Evolutionary conservation across 1,140 invertebrate species (phyloP).

Genomic region (Chelonus insularis): DNA sequence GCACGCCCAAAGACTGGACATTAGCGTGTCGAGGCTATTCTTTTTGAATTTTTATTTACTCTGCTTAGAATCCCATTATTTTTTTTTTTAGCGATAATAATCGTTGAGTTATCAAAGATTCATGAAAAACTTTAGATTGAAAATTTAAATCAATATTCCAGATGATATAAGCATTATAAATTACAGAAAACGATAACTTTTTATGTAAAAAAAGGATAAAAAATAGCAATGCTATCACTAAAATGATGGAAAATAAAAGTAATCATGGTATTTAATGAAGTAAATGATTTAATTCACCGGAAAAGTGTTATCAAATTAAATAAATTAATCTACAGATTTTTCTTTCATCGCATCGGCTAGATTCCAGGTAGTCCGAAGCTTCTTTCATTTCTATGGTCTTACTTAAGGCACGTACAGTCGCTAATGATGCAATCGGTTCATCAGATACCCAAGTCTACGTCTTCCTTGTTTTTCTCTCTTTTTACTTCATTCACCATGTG

Average conservation of each 20-base stretch:
- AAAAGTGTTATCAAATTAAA: slow-evolving; percentile 15
- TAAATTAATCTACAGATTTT: slow-evolving; percentile 6
- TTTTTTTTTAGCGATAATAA: no score
- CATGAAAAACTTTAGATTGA: no score
- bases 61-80: neutral
- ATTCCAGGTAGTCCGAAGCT: neutral
- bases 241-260: neutral
- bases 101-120: no score
- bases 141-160: no score
- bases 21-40: neutral
- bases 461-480: slow-evolving; percentile 22
- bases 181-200: no score
- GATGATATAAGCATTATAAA: no score
- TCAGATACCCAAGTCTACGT: slow-evolving; percentile 37
- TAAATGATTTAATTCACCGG: slow-evolving; percentile 2
- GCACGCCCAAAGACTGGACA: slow-evolving; percentile 8
- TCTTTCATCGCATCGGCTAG: neutral
- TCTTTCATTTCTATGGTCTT: neutral
- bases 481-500: neutral
- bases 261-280: neutral
- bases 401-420: slow-evolving; percentile 37
- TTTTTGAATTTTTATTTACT: slow-evolving; percentile 5
- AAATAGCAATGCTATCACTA: no score
- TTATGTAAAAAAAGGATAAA: no score
- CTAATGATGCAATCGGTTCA: slow-evolving; percentile 46